These are phyloP conservation scores for Allophyes oxyacanthae DNA, from an alignment of 2,888 invertebrate genomes.

Conservation along the genomic window DNA sequence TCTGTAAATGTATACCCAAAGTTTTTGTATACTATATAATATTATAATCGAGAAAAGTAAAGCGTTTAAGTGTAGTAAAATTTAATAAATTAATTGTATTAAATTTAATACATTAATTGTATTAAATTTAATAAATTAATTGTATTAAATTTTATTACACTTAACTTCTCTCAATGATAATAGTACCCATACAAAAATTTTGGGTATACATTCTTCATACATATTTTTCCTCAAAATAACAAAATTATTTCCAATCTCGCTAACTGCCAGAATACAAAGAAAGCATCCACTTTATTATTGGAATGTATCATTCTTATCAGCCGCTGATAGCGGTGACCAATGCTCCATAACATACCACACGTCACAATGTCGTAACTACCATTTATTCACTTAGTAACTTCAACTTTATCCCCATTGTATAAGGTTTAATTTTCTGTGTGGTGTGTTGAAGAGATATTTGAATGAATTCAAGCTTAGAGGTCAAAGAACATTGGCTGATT, in stretches of 20 bases:
- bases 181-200: no score
- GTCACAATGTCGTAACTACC: conserved; percentile 61
- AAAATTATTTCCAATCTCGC: conserved; percentile 39
- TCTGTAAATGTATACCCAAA: no score
- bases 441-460: conserved; percentile 39
- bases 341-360: conserved; percentile 58
- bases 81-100: no score
- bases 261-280: conserved; percentile 72
- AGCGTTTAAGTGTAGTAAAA: no score
- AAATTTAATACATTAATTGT: no score
- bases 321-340: conserved; percentile 79
- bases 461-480: conserved; percentile 66
- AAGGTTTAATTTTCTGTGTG: conserved; percentile 51
- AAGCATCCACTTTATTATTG: conserved; percentile 81
- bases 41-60: no score
- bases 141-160: no score
- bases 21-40: no score
- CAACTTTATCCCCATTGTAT: conserved; percentile 38
- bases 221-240: conserved; percentile 9
- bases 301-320: conserved; percentile 82
- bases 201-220: no score
- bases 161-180: no score
- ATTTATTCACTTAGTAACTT: conserved; percentile 47
- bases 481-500: conserved; percentile 86
- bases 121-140: no score